A percentile compares a stretch with the other conserved stretches of the same genome.
Evolutionary conservation across 2,797 vertebrate species (phyloP).

Genomic region (Myotis myotis): DNA sequence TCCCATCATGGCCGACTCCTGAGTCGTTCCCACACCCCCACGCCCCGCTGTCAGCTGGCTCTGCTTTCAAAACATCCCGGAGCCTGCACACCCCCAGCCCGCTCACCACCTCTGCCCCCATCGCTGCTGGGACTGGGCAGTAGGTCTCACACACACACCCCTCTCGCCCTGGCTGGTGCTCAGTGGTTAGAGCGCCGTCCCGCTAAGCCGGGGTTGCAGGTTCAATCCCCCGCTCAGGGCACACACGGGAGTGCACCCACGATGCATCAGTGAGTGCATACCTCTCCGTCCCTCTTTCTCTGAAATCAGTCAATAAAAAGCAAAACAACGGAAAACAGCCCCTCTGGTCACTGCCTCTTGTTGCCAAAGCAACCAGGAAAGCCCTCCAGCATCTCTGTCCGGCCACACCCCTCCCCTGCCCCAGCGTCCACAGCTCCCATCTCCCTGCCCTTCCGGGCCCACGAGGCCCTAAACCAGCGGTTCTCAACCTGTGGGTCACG

Average conservation of each 20-base stretch:
- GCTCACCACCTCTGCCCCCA: too few relatives aligned
- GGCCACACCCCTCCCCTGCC: background rate
- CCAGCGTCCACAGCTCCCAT: background rate
- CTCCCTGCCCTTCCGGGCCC: background rate
- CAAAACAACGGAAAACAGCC: background rate
- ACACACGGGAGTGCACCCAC: background rate
- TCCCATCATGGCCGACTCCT: background rate
- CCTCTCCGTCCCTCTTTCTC: background rate
- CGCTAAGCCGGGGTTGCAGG: background rate
- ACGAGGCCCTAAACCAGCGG: background rate
- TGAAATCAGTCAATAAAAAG: too few relatives aligned
- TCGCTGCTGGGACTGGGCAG: rapidly evolving
- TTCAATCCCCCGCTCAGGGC: background rate
- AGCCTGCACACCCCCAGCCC: background rate
- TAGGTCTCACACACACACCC: background rate
- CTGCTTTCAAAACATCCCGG: background rate
- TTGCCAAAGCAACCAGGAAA: background rate
- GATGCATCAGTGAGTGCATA: background rate
- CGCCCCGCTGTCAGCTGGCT: background rate
- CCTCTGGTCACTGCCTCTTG: background rate
- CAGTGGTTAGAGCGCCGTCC: background rate
- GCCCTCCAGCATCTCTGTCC: background rate
- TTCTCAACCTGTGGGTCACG: too few relatives aligned
- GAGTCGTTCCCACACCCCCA: slow-evolving; percentile 9
- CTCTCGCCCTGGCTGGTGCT: too few relatives aligned